phyloP scores from a whole-genome alignment of 2,797 vertebrate species.

The Pyrrhura leucotis region DNA sequence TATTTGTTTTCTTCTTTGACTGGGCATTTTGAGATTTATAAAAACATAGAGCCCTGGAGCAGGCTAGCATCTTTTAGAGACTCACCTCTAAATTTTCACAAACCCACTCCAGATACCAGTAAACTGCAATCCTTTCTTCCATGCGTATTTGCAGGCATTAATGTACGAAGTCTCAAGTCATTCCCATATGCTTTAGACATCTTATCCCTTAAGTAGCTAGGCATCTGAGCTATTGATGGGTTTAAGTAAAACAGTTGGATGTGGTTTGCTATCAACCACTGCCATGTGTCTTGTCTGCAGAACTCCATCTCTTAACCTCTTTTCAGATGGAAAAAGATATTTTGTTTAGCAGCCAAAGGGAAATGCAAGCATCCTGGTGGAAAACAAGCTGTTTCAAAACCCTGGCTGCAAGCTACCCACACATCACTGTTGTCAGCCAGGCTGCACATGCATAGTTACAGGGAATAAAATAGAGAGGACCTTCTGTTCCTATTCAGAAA shows the following conservation, averaged over 20 bases:
- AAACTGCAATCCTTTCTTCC: not conserved
- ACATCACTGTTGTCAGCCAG: constrained; percentile 58
- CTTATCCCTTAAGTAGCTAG: not conserved
- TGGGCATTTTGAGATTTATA: not conserved
- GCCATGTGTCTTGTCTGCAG: constrained; percentile 16
- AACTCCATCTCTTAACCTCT: constrained; percentile 23
- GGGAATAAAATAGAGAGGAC: constrained; percentile 58
- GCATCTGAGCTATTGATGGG: not conserved
- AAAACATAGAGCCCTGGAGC: not conserved
- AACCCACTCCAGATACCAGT: not conserved
- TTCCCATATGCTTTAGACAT: not conserved
- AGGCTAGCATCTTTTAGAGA: not conserved
- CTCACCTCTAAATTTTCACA: not conserved
- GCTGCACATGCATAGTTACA: constrained; percentile 56
- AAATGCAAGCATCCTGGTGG: constrained; percentile 69
- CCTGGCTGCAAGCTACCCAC: constrained; percentile 64
- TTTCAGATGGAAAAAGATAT: constrained; percentile 47
- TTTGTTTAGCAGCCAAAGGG: constrained; percentile 65
- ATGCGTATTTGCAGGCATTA: constrained; percentile 3
- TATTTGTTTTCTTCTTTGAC: not conserved
- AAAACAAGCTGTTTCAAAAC: constrained; percentile 72
- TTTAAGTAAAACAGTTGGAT: constrained; percentile 11
- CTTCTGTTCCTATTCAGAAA: constrained; percentile 68
- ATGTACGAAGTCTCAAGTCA: not conserved
- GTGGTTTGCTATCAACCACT: not conserved